These are phyloP conservation scores for Trissoscelio sp. DNA, from an alignment of 2,888 invertebrate species.

Conservation along the genomic window DNA sequence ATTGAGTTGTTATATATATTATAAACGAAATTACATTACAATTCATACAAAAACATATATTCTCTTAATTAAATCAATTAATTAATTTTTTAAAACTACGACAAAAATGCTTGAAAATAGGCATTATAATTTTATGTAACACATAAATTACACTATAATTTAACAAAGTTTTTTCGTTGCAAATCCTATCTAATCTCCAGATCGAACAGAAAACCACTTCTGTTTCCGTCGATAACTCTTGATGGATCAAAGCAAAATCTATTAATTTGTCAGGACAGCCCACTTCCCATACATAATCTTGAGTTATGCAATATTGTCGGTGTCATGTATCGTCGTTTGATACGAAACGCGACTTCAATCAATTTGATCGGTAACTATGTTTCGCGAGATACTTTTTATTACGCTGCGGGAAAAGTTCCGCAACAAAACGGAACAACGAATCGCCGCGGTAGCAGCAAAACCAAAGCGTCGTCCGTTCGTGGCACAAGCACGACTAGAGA, in stretches of 20 bases:
- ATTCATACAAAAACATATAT: background rate
- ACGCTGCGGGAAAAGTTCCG: slow-evolving; percentile 20
- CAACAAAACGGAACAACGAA: slow-evolving; percentile 16
- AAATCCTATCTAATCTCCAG: background rate
- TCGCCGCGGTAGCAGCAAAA: slow-evolving; percentile 15
- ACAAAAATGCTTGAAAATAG: too few species aligned
- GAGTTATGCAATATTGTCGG: slow-evolving; percentile 21
- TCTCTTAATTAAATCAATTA: too few species aligned
- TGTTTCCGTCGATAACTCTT: background rate
- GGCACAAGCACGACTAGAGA: slow-evolving; percentile 73
- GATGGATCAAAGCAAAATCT: background rate
- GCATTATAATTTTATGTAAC: too few species aligned
- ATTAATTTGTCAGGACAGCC: slow-evolving; percentile 2
- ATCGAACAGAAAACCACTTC: background rate
- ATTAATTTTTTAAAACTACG: too few species aligned
- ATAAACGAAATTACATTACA: too few species aligned
- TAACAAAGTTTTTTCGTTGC: background rate
- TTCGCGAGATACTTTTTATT: slow-evolving; percentile 37
- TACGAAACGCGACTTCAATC: slow-evolving; percentile 9
- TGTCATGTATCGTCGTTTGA: slow-evolving; percentile 23
- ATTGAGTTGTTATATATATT: too few species aligned
- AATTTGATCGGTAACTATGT: slow-evolving; percentile 8
- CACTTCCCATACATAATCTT: slow-evolving; percentile 13
- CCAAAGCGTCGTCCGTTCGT: slow-evolving; percentile 47
- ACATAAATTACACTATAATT: background rate